Evolutionary conservation across 2,113 vertebrate species (phyloP).

Genomic region (Pimephales promelas): DNA sequence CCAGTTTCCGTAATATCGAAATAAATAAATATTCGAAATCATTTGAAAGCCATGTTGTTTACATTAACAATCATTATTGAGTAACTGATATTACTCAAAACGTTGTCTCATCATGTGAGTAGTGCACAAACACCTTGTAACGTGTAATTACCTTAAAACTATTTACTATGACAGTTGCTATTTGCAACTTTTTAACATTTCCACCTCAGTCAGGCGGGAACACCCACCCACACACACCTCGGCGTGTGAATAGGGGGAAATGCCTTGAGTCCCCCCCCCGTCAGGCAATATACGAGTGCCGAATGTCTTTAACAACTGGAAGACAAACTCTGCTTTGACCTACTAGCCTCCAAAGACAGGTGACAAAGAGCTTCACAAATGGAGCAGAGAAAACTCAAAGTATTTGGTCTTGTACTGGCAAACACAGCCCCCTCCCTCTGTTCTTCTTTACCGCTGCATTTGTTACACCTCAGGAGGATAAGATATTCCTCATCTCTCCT

Average conservation of each 20-base stretch:
- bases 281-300: not conserved
- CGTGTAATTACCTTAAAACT: not conserved
- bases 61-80: not conserved
- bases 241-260: not conserved
- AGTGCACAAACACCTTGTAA: not conserved
- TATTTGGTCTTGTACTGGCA: not conserved
- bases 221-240: not conserved
- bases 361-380: conserved; percentile 23
- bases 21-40: not conserved
- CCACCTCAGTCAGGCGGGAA: not conserved
- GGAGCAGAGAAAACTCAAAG: not conserved
- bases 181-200: not conserved
- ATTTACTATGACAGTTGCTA: not conserved
- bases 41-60: not conserved
- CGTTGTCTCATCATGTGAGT: not conserved
- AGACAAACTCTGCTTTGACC: conserved; percentile 15
- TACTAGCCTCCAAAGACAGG: conserved; percentile 10
- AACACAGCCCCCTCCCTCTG: conserved; percentile 57
- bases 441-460: conserved; percentile 77
- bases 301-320: not conserved
- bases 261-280: not conserved
- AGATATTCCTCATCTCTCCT: conserved; percentile 75
- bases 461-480: conserved; percentile 79
- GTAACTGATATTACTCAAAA: not conserved
- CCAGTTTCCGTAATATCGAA: not conserved